Base-by-base conservation (phyloP, 2,113 vertebrate species). In the Morphnarchus princeps region DNA sequence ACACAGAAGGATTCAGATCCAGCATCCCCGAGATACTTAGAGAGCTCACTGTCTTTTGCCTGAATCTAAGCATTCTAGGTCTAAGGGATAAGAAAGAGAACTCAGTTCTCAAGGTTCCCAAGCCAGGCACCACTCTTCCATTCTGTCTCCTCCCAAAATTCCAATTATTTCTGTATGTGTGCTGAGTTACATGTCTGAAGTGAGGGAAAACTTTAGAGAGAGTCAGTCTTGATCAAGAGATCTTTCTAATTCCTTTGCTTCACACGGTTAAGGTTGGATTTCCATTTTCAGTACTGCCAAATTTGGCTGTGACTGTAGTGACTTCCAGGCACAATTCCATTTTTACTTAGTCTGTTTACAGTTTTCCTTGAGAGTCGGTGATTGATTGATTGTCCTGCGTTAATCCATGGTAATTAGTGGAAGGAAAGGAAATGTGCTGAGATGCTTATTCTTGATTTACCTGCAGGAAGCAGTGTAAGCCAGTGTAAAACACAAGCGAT, bases 391-490 rank as follows among this genome's bases (percentile, higher is more conserved):
- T 50, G 59, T 77, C 25, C 45, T 58, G 24, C 26, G 40, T n/a
- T 90, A 62, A 62, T 58, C 38, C 11, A 2, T 57, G 25, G 40
- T 73, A 38, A 38, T 87, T 59, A 45, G n/a, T 14, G 31, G 52
- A 73, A 80, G 43, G n/a, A 57, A 52, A 25, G 2, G 28, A 42
- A 62, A 5, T 18, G 59, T 62, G 61, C 69, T 7, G 69, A 49
- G 73, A 3, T 92, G 71, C 88, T 87, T 63, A 10, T 55, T 87
- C 83, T 42, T 82, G 86, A 69, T 82, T 59, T 87, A 17, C 76
- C 78, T 97, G 70, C 84, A 93, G 58, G 81, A 82, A 89, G 76
- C 91, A 90, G 65, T 57, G 47, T 58, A 69, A 92, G 78, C 47
- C 84, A 58, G 59, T 1, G 34, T 52, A 91, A 95, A 94, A 40